Evolutionary conservation across 2,113 vertebrate species (phyloP), one percentile per base, ranked within the genome.

Genomic region (Clinocottus analis): DNA sequence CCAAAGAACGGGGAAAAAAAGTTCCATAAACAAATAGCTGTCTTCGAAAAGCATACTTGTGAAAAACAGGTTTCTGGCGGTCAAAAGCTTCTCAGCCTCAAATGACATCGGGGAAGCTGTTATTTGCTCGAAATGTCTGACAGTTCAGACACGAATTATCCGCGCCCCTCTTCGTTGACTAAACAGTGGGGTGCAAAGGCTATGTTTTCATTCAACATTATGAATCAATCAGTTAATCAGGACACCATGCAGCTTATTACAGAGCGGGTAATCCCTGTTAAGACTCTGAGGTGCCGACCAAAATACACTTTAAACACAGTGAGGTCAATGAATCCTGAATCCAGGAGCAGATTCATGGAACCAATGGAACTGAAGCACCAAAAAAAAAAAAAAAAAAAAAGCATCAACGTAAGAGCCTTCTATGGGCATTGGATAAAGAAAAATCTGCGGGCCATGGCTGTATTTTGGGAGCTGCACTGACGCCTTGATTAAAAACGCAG

Each of bases 11-110:
- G 72, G n/a, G n/a, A n/a, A 75, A 87, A 72, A 72, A 43, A 8
- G 60, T 41, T 60, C 64, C 35, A 76, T 75, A 91, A 85, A 92
- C 87, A 88, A 90, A 88, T 83, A 90, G 47, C 56, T 77, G 63
- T 25, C 45, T 70, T 45, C 9, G 17, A 72, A 83, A 19, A n/a
- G 3, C 25, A 65, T 4, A 25, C 5, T 45, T 13, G 49, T 43
- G 60, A 71, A 83, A 78, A 82, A 56, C 65, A 72, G 37, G 37
- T 77, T 56, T 79, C 35, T 23, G 8, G 23, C 19, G 1, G 51
- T 35, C 51, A 71, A 68, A 80, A 19, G 59, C 51, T 7, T 9
- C 5, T 14, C 21, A 1, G 60, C 31, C 35, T 64, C 51, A 63
- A n/a, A 31, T 68, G 31, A 29, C 45, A 61, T 3, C n/a, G 29